Percentiles rank a stretch among this genome's conserved stretches.
phyloP scores from a whole-genome alignment of 2,797 vertebrate species.

The Crocodylus rhombifer region DNA sequence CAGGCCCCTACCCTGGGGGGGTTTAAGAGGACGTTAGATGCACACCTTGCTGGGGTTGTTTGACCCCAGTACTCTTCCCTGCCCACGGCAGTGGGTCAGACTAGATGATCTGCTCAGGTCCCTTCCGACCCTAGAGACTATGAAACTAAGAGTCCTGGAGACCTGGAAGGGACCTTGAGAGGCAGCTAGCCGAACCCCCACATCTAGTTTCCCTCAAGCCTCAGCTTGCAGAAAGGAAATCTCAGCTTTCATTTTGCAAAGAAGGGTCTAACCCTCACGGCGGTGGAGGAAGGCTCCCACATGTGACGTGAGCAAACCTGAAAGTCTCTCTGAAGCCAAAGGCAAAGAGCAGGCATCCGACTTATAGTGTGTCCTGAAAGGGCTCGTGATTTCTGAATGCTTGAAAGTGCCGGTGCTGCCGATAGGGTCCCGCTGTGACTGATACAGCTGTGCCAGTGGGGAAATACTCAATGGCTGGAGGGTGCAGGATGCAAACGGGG shows the following conservation, averaged over 20 bases:
- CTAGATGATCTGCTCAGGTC: too few relatives aligned
- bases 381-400: rapidly evolving
- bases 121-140: too few relatives aligned
- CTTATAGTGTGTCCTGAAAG: neutral
- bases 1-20: too few relatives aligned
- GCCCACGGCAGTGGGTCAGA: too few relatives aligned
- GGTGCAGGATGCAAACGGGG: rapidly evolving
- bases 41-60: too few relatives aligned
- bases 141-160: too few relatives aligned
- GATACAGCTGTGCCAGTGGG: rapidly evolving
- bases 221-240: neutral
- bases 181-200: too few relatives aligned
- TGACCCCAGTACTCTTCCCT: too few relatives aligned
- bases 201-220: neutral
- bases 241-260: neutral
- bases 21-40: too few relatives aligned
- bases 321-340: neutral
- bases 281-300: neutral
- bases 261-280: rapidly evolving
- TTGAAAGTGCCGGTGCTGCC: rapidly evolving
- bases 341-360: neutral
- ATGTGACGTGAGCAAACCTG: neutral
- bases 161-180: too few relatives aligned
- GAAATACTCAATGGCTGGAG: neutral
- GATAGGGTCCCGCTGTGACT: neutral